A percentile compares a stretch with the other conserved stretches of the same genome.
phyloP scores from a whole-genome alignment of 2,113 vertebrate genomes.

The Piaya cayana region DNA sequence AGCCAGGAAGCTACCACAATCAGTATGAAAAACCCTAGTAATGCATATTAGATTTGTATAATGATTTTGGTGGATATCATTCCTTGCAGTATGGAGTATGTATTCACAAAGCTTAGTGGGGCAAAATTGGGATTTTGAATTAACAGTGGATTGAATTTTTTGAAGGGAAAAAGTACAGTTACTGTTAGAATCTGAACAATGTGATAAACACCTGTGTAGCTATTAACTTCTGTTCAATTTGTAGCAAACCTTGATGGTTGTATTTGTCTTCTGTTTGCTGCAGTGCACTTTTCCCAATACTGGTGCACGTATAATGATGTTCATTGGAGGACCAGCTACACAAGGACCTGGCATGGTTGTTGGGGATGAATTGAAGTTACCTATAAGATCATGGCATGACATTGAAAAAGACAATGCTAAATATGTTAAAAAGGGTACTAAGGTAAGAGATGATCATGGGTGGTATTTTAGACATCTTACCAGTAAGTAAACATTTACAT shows the following conservation, averaged over 20 bases:
- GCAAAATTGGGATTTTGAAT: background rate
- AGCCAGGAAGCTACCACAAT: background rate
- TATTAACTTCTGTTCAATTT: background rate
- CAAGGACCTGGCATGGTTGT: conserved; percentile 99
- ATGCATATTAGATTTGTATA: background rate
- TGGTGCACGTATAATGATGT: conserved; percentile 94
- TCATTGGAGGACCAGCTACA: conserved; percentile 94
- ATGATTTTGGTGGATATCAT: background rate
- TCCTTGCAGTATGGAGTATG: background rate
- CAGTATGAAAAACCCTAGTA: background rate
- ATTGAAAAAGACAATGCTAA: conserved; percentile 98
- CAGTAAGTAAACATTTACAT: background rate
- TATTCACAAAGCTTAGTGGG: background rate
- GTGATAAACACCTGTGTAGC: background rate
- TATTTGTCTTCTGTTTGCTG: background rate
- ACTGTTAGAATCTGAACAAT: background rate
- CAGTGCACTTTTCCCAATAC: conserved; percentile 97
- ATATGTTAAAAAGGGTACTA: conserved; percentile 97
- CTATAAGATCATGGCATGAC: conserved; percentile 98
- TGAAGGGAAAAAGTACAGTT: background rate
- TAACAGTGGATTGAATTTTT: background rate
- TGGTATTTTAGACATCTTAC: background rate
- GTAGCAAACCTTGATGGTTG: background rate
- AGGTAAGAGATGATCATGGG: conserved; percentile 75
- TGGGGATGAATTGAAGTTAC: conserved; percentile 93